Conservation (phyloP, 2,888 invertebrate genomes). For the Cinara cedri region DNA sequence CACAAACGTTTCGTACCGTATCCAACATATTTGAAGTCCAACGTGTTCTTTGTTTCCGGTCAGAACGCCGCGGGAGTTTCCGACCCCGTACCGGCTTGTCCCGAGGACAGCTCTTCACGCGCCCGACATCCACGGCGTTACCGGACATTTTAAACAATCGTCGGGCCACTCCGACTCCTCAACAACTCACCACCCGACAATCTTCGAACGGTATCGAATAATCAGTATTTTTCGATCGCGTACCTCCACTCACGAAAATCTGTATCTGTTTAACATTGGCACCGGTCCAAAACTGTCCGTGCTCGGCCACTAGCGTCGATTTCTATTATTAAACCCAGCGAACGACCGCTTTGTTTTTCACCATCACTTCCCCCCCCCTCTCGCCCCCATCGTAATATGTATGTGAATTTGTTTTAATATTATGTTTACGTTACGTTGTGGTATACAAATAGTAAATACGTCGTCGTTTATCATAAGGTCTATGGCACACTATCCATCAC, state of each 20-base stretch:
- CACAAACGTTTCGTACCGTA: too few species aligned
- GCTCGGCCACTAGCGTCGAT: constrained; percentile 6
- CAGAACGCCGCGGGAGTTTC: too few species aligned
- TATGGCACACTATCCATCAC: neutral
- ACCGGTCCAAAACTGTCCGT: constrained; percentile 7
- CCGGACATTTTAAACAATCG: too few species aligned
- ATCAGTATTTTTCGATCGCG: too few species aligned
- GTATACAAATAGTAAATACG: neutral
- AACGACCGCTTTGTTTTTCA: constrained; percentile 4
- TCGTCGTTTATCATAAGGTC: neutral
- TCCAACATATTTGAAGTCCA: too few species aligned
- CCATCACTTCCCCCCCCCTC: neutral
- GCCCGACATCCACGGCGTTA: too few species aligned
- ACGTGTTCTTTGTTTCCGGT: too few species aligned
- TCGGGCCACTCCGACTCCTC: too few species aligned
- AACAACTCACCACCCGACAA: too few species aligned
- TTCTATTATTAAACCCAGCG: constrained; percentile 44
- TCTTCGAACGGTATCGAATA: too few species aligned
- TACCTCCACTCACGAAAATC: neutral
- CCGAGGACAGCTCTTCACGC: too few species aligned
- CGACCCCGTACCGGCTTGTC: too few species aligned
- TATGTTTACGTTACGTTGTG: constrained; percentile 14
- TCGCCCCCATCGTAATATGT: neutral
- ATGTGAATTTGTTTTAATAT: neutral
- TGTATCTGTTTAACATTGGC: constrained; percentile 21